Percentiles rank a stretch among this genome's conserved stretches.
These are phyloP conservation scores for Parauchenoglanis ngamensis DNA, from an alignment of 2,797 vertebrate genomes.

Conservation along the genomic window DNA sequence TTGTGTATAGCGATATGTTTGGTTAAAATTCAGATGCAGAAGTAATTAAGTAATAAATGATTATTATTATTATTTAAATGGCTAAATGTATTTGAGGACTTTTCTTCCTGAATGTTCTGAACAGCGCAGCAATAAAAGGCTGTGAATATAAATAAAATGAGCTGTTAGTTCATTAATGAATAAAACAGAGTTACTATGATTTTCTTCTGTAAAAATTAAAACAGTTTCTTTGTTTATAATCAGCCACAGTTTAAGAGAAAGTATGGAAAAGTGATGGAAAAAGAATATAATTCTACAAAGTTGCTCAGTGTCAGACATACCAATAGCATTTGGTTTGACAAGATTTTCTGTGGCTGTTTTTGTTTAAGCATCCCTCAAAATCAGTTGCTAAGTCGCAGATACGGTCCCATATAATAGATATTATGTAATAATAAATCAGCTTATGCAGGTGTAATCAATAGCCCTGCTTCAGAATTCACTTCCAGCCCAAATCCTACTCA, in stretches of 20 bases:
- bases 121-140: not conserved
- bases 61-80: constrained; percentile 6
- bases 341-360: not conserved
- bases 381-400: not conserved
- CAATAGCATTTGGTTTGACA: not conserved
- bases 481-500: not conserved
- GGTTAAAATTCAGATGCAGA: not conserved
- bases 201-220: not conserved
- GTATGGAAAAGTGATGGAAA: not conserved
- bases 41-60: not conserved
- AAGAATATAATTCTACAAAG: not conserved
- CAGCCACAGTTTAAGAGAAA: not conserved
- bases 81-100: not conserved
- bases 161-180: not conserved
- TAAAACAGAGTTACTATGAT: not conserved
- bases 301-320: not conserved
- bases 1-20: not conserved
- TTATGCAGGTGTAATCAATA: not conserved
- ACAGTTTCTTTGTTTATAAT: not conserved
- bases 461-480: not conserved
- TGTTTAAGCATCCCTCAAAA: not conserved
- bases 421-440: not conserved
- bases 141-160: not conserved
- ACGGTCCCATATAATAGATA: not conserved
- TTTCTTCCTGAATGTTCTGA: not conserved